phyloP scores from a whole-genome alignment of 2,113 vertebrate species.

The Apodemus speciosus region DNA sequence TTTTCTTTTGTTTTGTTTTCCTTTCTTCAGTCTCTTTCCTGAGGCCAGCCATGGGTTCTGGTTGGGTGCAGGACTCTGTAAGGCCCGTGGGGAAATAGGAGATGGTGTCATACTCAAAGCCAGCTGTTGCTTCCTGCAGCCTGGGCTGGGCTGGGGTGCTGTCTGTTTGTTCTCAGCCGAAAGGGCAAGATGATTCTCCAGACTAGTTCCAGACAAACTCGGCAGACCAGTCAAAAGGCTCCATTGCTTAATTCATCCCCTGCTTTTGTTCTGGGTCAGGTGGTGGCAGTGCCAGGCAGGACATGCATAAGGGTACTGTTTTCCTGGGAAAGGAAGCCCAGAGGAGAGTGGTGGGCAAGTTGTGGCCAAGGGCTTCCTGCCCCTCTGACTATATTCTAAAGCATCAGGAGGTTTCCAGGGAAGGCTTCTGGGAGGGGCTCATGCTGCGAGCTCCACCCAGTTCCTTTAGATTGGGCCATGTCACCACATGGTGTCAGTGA shows the following conservation, averaged over 20 bases:
- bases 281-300: not conserved
- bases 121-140: not conserved
- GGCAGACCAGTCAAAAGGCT: not conserved
- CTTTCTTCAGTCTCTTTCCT: not conserved
- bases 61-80: not conserved
- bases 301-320: not conserved
- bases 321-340: not conserved
- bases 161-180: not conserved
- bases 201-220: not conserved
- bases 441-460: not conserved
- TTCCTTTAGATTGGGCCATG: not conserved
- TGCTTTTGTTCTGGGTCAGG: not conserved
- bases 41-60: not conserved
- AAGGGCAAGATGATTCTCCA: not conserved
- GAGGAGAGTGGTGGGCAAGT: not conserved
- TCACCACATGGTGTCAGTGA: rapidly evolving
- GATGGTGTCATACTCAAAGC: not conserved
- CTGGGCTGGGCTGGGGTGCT: not conserved
- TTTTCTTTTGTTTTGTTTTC: not conserved
- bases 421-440: not conserved
- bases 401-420: not conserved
- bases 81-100: too few species aligned
- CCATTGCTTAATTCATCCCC: not conserved
- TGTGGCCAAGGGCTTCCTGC: not conserved
- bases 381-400: not conserved